Percentiles rank a stretch among this genome's conserved stretches.
Conservation (phyloP, 2,113 vertebrate genomes). For the Oreochromis niloticus region DNA sequence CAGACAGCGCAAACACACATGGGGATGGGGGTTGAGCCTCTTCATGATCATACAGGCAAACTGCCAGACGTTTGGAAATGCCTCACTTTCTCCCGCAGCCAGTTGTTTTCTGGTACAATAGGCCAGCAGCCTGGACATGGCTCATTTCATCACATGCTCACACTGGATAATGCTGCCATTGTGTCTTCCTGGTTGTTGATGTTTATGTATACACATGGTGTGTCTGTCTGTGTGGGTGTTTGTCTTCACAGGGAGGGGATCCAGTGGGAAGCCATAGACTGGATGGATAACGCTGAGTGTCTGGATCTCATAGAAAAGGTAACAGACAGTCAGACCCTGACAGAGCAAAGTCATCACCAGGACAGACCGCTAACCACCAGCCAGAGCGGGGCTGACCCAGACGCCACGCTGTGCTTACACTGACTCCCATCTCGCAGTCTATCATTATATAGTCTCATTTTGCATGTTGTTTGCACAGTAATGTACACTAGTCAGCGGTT, state of each 20-base stretch:
- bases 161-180: conserved; percentile 56
- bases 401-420: conserved; percentile 39
- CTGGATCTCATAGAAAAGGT: conserved; percentile 94
- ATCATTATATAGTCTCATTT: conserved; percentile 53
- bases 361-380: conserved; percentile 45
- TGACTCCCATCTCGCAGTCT: conserved; percentile 41
- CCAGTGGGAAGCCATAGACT: conserved; percentile 92
- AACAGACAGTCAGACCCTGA: conserved; percentile 9
- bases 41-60: background rate
- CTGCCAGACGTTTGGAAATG: conserved; percentile 38
- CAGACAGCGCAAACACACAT: conserved; percentile 4
- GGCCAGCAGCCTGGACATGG: conserved; percentile 44
- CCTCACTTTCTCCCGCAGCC: conserved; percentile 34
- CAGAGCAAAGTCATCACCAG: conserved; percentile 14
- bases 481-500: conserved; percentile 42
- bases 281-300: conserved; percentile 95
- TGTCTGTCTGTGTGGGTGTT: conserved; percentile 6
- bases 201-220: conserved; percentile 18
- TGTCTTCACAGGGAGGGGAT: conserved; percentile 82
- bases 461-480: conserved; percentile 54
- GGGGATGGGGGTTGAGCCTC: background rate
- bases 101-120: conserved; percentile 54
- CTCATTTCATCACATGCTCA: conserved; percentile 63
- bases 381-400: conserved; percentile 38
- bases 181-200: conserved; percentile 45